Conservation (phyloP, 2,797 vertebrate genomes). For the Aplochiton taeniatus region DNA sequence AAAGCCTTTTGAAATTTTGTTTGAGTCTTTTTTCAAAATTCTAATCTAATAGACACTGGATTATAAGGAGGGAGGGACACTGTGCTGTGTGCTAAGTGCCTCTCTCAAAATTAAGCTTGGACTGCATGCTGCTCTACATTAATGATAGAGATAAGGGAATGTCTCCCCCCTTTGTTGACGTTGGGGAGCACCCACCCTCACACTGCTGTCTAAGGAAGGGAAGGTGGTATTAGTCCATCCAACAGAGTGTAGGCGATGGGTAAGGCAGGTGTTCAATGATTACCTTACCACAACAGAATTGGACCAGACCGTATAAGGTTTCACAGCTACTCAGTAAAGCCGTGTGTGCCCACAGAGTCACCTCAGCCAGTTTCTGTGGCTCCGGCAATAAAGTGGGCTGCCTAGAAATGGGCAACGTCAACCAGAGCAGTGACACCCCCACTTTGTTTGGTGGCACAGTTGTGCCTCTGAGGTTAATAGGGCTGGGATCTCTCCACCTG, state of each 20-base stretch:
- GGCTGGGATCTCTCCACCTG: background rate
- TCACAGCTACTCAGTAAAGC: conserved; percentile 46
- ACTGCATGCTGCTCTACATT: background rate
- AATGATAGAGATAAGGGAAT: conserved; percentile 43
- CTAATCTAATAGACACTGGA: background rate
- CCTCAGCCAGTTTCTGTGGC: conserved; percentile 44
- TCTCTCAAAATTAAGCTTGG: background rate
- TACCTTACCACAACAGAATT: conserved; percentile 25
- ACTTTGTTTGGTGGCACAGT: conserved; percentile 45
- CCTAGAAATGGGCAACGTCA: conserved; percentile 52
- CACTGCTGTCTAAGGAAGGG: conserved; percentile 18
- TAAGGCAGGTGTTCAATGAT: conserved; percentile 57
- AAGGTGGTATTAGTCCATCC: conserved; percentile 15
- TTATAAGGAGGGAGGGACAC: background rate
- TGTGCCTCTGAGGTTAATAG: conserved; percentile 28
- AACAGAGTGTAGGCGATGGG: conserved; percentile 1
- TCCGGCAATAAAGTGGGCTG: conserved; percentile 57
- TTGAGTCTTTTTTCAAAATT: too few species aligned
- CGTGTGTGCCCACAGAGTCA: conserved; percentile 33
- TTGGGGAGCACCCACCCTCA: conserved; percentile 17
- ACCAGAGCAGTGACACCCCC: conserved; percentile 48
- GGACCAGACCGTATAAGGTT: conserved; percentile 51
- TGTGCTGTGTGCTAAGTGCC: conserved; percentile 1
- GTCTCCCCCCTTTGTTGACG: conserved; percentile 21
- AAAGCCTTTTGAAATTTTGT: too few species aligned